Conservation (phyloP, 2,888 invertebrate genomes). For the Pseudoips prasinana region DNA sequence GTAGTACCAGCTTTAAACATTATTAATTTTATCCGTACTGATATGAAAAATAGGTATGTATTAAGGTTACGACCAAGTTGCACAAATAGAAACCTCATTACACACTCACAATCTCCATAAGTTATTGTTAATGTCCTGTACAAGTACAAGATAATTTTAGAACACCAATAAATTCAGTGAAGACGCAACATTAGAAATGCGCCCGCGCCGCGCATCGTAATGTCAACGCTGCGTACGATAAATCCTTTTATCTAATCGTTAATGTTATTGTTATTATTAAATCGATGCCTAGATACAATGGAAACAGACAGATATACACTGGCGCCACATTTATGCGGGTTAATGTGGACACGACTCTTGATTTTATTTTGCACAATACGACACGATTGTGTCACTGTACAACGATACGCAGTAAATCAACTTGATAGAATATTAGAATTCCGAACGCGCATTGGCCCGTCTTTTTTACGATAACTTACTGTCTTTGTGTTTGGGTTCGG, state of each 20-base stretch:
- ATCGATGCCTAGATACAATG: slow-evolving; percentile 41
- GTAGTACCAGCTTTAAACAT: too few relatives aligned
- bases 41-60: too few relatives aligned
- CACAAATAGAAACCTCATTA: slow-evolving; percentile 8
- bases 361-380: slow-evolving; percentile 35
- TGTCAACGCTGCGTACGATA: slow-evolving; percentile 39
- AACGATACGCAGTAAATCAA: slow-evolving; percentile 36
- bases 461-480: slow-evolving; percentile 30
- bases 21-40: too few relatives aligned
- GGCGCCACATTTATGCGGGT: slow-evolving; percentile 67
- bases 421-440: slow-evolving; percentile 34
- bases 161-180: slow-evolving; percentile 36
- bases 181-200: slow-evolving; percentile 34
- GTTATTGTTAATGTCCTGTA: slow-evolving; percentile 26
- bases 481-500: slow-evolving; percentile 29
- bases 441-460: slow-evolving; percentile 20
- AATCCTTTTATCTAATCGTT: slow-evolving; percentile 46
- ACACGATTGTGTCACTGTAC: slow-evolving; percentile 18
- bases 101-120: slow-evolving; percentile 19
- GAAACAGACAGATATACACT: slow-evolving; percentile 47
- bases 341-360: slow-evolving; percentile 56
- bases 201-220: slow-evolving; percentile 18
- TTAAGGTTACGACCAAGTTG: slow-evolving; percentile 3
- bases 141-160: slow-evolving; percentile 26
- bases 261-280: slow-evolving; percentile 44